A percentile compares a stretch with the other conserved stretches of the same genome.
Evolutionary conservation across 2,888 invertebrate species (phyloP).

Genomic region (Epinotia brunnichana): DNA sequence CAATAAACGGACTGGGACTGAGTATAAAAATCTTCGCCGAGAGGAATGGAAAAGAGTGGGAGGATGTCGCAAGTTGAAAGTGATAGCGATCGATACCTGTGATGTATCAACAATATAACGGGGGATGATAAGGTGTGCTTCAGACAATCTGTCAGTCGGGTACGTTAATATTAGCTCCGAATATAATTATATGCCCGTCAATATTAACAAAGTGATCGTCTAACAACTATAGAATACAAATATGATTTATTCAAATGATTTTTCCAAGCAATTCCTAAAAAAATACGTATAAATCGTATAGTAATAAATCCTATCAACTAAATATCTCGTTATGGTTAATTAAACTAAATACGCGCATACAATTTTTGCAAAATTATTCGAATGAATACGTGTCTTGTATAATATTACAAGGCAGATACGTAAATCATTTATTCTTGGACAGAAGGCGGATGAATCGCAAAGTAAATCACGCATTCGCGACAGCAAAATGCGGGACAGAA

Average conservation of each 20-base stretch:
- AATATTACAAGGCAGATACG: background rate
- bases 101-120: background rate
- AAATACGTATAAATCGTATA: no score
- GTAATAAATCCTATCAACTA: background rate
- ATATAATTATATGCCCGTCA: no score
- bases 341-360: background rate
- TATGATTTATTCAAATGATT: no score
- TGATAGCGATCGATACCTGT: conserved; percentile 42
- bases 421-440: conserved; percentile 23
- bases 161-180: no score
- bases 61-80: conserved; percentile 44
- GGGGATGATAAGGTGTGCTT: no score
- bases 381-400: background rate
- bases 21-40: conserved; percentile 73
- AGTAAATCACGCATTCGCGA: conserved; percentile 23
- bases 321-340: background rate
- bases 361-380: background rate
- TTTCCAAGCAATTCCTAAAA: no score
- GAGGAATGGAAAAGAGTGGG: conserved; percentile 57
- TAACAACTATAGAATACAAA: no score
- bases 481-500: conserved; percentile 9
- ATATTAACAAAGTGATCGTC: no score
- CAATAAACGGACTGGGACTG: conserved; percentile 75
- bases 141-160: no score
- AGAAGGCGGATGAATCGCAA: conserved; percentile 24